Evolutionary conservation across 2,888 invertebrate species (phyloP).

Genomic region (Patella caerulea): DNA sequence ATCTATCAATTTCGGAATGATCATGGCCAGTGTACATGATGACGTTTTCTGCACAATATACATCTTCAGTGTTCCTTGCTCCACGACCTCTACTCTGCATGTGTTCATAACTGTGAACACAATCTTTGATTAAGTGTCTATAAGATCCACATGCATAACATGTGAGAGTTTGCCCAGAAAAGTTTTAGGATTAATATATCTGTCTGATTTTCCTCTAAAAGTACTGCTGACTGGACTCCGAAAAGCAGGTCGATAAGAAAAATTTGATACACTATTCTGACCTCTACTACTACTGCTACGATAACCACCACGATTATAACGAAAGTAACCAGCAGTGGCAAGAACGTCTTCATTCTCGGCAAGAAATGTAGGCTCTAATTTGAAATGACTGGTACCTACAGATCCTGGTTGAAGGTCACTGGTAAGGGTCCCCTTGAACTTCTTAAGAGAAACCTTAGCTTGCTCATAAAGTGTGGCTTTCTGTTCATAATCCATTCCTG

Average conservation of each 20-base stretch:
- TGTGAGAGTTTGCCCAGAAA: not conserved
- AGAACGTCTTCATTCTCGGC: conserved; percentile 7
- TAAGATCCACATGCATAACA: conserved; percentile 8
- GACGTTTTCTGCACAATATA: too few species aligned
- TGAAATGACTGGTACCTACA: not conserved
- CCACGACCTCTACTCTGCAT: too few species aligned
- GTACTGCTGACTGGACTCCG: not conserved
- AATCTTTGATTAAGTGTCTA: too few species aligned
- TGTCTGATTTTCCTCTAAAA: not conserved
- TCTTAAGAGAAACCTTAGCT: not conserved
- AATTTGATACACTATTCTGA: not conserved
- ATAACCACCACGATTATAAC: not conserved
- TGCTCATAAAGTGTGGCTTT: not conserved
- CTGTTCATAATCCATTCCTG: not conserved
- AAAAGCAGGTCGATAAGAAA: not conserved
- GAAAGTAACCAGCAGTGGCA: not conserved
- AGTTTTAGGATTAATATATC: not conserved
- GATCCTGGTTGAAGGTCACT: too few species aligned
- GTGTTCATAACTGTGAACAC: too few species aligned
- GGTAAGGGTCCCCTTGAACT: not conserved
- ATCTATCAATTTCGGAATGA: not conserved
- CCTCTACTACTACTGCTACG: not conserved
- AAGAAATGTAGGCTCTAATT: not conserved
- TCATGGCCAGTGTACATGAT: not conserved
- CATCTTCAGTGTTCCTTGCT: too few species aligned